These are phyloP conservation scores for Emydocephalus ijimae DNA, from an alignment of 2,113 vertebrate genomes.

Conservation along the genomic window DNA sequence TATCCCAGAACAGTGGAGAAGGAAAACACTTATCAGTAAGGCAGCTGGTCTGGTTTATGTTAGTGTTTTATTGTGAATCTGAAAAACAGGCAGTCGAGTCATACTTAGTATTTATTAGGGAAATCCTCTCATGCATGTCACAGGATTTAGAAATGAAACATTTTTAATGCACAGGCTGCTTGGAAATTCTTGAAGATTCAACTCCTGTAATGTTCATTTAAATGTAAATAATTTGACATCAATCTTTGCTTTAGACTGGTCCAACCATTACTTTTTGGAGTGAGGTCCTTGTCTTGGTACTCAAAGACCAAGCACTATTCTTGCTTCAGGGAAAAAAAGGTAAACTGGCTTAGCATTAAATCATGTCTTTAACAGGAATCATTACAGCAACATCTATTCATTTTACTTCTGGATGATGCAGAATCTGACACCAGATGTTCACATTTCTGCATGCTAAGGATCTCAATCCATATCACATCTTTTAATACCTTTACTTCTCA, in stretches of 20 bases:
- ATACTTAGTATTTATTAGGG: not conserved
- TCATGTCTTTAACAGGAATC: not conserved
- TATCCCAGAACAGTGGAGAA: not conserved
- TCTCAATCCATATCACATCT: not conserved
- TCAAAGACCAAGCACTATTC: not conserved
- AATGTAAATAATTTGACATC: not conserved
- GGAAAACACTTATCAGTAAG: not conserved
- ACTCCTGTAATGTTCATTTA: not conserved
- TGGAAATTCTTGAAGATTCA: not conserved
- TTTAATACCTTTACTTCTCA: not conserved
- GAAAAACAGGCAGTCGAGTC: not conserved
- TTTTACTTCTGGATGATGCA: not conserved
- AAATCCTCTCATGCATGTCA: not conserved
- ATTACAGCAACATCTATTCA: not conserved
- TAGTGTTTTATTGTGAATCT: constrained; percentile 11
- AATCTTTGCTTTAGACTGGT: not conserved
- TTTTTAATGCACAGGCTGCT: not conserved
- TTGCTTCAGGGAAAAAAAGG: not conserved
- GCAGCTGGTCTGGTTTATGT: not conserved
- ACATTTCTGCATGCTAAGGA: not conserved
- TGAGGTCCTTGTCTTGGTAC: not conserved
- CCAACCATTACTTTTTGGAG: not conserved
- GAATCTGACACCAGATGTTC: not conserved
- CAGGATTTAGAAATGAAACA: not conserved
- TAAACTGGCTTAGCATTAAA: not conserved